Conservation (phyloP, 2,113 vertebrate species). For the Gallinago paraguaiae region DNA sequence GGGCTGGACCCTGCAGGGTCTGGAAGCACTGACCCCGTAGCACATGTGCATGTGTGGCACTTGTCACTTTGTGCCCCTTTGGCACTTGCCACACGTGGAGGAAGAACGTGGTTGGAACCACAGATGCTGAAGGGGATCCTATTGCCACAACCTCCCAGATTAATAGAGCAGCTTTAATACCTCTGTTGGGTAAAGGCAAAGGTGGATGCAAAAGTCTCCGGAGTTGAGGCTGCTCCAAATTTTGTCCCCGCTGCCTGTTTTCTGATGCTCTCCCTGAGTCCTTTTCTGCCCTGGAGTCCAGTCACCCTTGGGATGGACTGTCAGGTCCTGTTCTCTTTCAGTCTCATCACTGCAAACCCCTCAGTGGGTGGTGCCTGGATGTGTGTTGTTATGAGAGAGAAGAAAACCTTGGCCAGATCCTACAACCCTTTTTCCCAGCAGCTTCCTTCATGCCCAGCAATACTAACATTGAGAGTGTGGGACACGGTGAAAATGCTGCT, state of each 20-base stretch:
- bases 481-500: rapidly evolving
- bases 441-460: not conserved
- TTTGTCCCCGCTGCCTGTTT: rapidly evolving
- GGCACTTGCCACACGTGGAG: not conserved
- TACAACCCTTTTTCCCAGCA: not conserved
- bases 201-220: rapidly evolving
- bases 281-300: not conserved
- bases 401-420: not conserved
- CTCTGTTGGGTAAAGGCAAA: not conserved
- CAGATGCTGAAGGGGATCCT: rapidly evolving
- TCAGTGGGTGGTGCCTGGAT: not conserved
- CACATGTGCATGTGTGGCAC: no score
- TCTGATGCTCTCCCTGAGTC: not conserved
- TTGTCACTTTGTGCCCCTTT: not conserved
- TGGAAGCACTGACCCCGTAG: not conserved
- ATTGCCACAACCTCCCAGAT: rapidly evolving
- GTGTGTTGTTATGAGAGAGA: rapidly evolving
- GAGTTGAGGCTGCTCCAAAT: not conserved
- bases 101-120: not conserved
- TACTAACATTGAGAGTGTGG: rapidly evolving
- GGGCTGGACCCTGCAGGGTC: not conserved
- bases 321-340: rapidly evolving
- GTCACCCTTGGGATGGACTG: no score
- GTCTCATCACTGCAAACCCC: not conserved
- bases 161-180: not conserved